Base-by-base conservation (phyloP, 2,797 vertebrate species). In the Phoeniculus purpureus region DNA sequence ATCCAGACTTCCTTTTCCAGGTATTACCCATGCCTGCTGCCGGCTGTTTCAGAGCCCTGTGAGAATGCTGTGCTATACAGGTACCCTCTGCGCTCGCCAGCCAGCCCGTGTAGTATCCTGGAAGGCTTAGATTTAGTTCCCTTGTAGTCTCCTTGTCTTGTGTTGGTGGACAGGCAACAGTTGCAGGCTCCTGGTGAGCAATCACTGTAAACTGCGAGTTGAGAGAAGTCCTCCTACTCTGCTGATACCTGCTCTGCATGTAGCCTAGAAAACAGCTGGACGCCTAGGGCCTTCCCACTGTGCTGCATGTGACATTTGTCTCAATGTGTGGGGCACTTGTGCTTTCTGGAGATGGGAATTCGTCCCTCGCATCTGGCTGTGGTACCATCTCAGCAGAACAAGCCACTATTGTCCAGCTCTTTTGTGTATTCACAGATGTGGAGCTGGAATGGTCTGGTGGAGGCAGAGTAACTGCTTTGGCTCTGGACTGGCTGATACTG, bases 21-120 rank as follows among this genome's bases (percentile, higher is more conserved):
- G 93, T 96, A 94, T 94, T 96, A 94, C 62, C 89, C 95, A 22
- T 95, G 92, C 92, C 94, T 96, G 85, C 87, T 93, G 82, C 90
- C 80, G 2, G 71, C 50, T 95, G 79, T 93, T 72, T 91, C 96
- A 91, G 89, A 94, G 80, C 75, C 89, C 92, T 96, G 95, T 91
- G 87, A 89, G 58, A 93, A 86, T 81, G 90, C 90, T 90, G 72
- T 87, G 85, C 71, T 85, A 29, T 76, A 93, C 85, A 96, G 94
- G 96, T 96, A 96, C 87, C 84, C 47, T 72, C 80, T 50, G 82
- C 73, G 93, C 89, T 93, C 56, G 26, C 90, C 67, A 85, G 94
- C 59, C 80, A 94, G 85, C 91, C 86, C 2, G 0, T 65, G 59
- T 86, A 77, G 62, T 37, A 2, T 20, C 82, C 84, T 76, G 59